Evolutionary conservation across 2,113 vertebrate genomes (phyloP).

Genomic region (Apteryx owenii): DNA sequence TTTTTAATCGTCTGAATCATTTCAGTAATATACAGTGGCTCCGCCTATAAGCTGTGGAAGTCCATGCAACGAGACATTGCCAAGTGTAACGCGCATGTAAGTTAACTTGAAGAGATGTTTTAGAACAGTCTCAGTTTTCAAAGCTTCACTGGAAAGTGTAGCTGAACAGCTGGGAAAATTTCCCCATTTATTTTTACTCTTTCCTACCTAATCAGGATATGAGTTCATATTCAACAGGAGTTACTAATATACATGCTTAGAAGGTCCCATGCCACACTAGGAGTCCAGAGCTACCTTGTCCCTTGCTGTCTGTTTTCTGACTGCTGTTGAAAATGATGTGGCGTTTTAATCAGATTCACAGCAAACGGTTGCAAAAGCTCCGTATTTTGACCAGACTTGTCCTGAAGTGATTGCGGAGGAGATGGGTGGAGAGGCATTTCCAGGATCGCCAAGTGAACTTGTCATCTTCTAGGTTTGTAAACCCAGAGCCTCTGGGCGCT

Average conservation of each 20-base stretch:
- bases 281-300: not conserved
- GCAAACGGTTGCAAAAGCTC: not conserved
- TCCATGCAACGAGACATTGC: not conserved
- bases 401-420: not conserved
- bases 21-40: not conserved
- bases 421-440: not conserved
- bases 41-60: no score
- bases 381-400: not conserved
- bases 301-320: not conserved
- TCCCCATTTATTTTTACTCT: not conserved
- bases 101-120: not conserved
- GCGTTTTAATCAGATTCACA: not conserved
- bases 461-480: not conserved
- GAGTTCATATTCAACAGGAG: not conserved
- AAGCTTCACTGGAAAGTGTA: not conserved
- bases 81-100: accelerated
- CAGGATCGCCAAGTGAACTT: not conserved
- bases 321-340: not conserved
- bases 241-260: not conserved
- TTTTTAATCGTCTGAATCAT: not conserved
- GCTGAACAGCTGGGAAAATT: not conserved
- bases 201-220: no score
- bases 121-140: not conserved
- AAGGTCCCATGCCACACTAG: not conserved
- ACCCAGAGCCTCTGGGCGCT: not conserved